Percentiles rank a stretch among this genome's conserved stretches.
Evolutionary conservation across 2,888 invertebrate species (phyloP).

Genomic region (Ophonus ardosiacus): DNA sequence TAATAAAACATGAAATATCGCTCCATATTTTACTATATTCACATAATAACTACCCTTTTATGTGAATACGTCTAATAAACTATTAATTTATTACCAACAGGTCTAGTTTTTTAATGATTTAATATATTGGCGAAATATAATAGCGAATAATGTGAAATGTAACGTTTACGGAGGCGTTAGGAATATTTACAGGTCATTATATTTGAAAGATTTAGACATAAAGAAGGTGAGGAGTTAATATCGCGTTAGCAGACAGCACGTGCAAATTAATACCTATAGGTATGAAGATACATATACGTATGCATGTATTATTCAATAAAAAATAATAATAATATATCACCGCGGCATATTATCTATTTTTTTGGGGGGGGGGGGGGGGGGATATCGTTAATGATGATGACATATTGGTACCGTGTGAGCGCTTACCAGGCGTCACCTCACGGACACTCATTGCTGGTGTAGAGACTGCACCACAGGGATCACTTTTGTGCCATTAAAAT

Average conservation of each 20-base stretch:
- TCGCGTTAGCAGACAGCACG: neutral
- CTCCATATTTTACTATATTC: constrained; percentile 37
- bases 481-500: too few species aligned
- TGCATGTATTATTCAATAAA: neutral
- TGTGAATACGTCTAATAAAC: constrained; percentile 36
- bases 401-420: too few species aligned
- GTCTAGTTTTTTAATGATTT: constrained; percentile 18
- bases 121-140: constrained; percentile 18
- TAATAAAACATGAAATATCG: constrained; percentile 29
- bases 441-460: too few species aligned
- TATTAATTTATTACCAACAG: constrained; percentile 30
- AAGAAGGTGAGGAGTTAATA: neutral
- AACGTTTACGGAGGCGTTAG: constrained; percentile 1
- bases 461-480: too few species aligned
- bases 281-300: too few species aligned
- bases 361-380: too few species aligned
- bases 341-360: too few species aligned
- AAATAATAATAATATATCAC: too few species aligned
- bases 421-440: too few species aligned
- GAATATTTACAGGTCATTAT: constrained; percentile 14
- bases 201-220: neutral
- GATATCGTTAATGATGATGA: too few species aligned
- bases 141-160: neutral
- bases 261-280: neutral
- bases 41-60: constrained; percentile 26